Evolutionary conservation across 2,888 invertebrate species (phyloP), one percentile per base, ranked within the genome.

Genomic region (Caenorhabditis panamensis): DNA sequence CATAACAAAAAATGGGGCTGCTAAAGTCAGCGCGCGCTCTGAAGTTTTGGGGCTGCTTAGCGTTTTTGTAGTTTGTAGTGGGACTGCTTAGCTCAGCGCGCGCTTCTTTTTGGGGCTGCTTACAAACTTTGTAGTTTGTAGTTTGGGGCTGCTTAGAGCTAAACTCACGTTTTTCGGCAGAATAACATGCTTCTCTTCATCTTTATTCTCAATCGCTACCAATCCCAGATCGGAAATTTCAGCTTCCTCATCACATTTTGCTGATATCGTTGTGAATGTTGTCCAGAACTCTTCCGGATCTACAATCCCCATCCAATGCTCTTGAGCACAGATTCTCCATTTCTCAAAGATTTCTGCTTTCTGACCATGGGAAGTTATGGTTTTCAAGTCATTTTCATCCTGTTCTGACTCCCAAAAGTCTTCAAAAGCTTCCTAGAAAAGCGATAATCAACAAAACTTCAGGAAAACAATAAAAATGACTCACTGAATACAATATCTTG

Each of bases 151-250:
- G n/a, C n/a, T n/a, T n/a, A n/a, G n/a, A n/a, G n/a, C n/a, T n/a
- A 69, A 53, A 71, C 72, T 63, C 63, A 72, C 72, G 49, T 63
- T 63, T 49, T 54, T 63, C 18, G 72, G 72, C 20, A 72, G 18
- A 49, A 72, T 72, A 3, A 47, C 56, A 18, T 44, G 47, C 44
- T 72, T 72, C 11, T 62, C 63, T 37, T 72, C 72, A 28, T 72
- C 72, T 31, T 72, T 72, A 36, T 72, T 72, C 31, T 24, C 31
- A 1, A 72, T 36, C 13, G 63, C 54, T 11, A 72, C 54, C 18
- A 72, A 13, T 8, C 72, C 72, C 47, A 72, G 18, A 16, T 56
- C 37, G 9, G 63, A 63, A 47, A 72, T 53, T 49, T 64, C 72
- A 0, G 72, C 56, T 13, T 63, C 63, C n/a, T 63, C 56, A 49